Evolutionary conservation across 2,797 vertebrate species (phyloP), one percentile per base, ranked within the genome.

Genomic region (Serranus cabrilla): DNA sequence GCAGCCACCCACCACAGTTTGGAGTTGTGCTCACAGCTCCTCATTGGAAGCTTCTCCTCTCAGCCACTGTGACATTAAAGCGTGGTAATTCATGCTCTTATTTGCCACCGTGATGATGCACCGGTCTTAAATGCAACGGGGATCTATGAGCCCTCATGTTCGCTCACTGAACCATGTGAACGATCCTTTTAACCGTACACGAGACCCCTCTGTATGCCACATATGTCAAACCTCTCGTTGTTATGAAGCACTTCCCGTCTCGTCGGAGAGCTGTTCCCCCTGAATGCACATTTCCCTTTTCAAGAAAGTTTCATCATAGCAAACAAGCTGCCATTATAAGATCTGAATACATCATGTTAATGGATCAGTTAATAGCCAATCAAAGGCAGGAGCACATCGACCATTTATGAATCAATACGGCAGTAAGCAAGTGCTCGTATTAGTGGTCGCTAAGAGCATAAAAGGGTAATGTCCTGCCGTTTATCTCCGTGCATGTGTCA

Each of bases 321-420:
- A 61, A 77, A 78, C 65, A 54, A 79, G 76, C 74, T 50, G 4
- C 68, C 21, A 5, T 7, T 56, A 42, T 2, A 54, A 56, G 56
- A 71, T 54, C 65, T 56, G 57, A 75, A 69, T 56, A 39, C 59
- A 39, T 81, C 72, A 67, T 74, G 59, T 76, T 87, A 87, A 83
- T 88, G 73, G 80, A 0, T 78, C 49, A 21, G 51, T 82, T 81
- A 68, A 85, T 82, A 58, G 78, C 63, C 67, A 42, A n/a, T 55
- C 55, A 42, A 68, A 55, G 49, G 74, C 57, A 55, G 66, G 49
- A 71, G 65, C 46, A n/a, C 68, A 56, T 74, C 31, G 2, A 13
- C 40, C 71, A 70, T 76, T 84, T 81, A 47, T 84, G 63, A 89
- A 83, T 89, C 85, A 43, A 85, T 86, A 81, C 8, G 50, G 54